These are phyloP conservation scores for Rutilus rutilus DNA, from an alignment of 2,113 vertebrate genomes.

Conservation along the genomic window DNA sequence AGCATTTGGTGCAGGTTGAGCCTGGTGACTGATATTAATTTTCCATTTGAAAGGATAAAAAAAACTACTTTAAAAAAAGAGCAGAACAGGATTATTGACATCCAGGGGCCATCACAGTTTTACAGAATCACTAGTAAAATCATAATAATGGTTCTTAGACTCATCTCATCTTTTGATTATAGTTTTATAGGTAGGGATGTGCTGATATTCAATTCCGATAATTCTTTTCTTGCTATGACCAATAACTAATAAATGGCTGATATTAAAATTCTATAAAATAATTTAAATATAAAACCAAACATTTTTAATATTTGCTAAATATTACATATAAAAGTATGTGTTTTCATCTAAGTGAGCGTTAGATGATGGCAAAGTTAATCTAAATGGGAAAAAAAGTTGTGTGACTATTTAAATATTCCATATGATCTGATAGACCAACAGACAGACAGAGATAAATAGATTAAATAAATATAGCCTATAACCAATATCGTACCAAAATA, in stretches of 20 bases:
- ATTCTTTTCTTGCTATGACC: not conserved
- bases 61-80: constrained; percentile 27
- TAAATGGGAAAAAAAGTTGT: not conserved
- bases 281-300: not conserved
- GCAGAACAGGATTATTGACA: not conserved
- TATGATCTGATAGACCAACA: not conserved
- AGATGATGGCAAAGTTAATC: not conserved
- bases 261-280: not conserved
- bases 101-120: not conserved
- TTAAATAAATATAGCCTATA: not conserved
- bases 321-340: not conserved
- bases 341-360: not conserved
- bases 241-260: not conserved
- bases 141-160: not conserved
- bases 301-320: not conserved
- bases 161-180: not conserved
- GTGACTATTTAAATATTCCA: not conserved
- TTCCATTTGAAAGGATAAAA: constrained; percentile 59
- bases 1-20: constrained; percentile 53
- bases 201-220: not conserved
- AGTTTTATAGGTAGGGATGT: not conserved
- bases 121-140: not conserved
- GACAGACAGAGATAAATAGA: too few relatives aligned
- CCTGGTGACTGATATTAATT: constrained; percentile 61
- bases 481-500: not conserved